Conservation (phyloP, 2,888 invertebrate genomes). For the Caenorhabditis macrosperma region DNA sequence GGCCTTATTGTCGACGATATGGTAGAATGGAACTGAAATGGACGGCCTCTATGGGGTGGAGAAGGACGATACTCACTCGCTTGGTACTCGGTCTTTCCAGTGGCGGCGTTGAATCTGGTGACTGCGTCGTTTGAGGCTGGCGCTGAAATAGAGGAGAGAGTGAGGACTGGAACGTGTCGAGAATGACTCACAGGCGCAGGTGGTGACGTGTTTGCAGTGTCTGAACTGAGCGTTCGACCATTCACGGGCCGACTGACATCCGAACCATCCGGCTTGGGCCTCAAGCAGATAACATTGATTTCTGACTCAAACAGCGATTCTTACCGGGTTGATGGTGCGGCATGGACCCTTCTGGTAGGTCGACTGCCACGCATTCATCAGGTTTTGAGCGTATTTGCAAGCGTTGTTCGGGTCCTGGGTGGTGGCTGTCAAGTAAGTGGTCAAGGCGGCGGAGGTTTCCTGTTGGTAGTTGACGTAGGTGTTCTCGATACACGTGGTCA, state of each 20-base stretch:
- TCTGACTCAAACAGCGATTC: neutral
- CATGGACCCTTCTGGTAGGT: slow-evolving; percentile 62
- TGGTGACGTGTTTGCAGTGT: slow-evolving; percentile 63
- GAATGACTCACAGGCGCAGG: slow-evolving; percentile 50
- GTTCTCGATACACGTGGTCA: slow-evolving; percentile 62
- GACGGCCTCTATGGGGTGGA: neutral
- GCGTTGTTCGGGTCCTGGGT: slow-evolving; percentile 55
- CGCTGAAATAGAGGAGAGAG: slow-evolving; percentile 19
- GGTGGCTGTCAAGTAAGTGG: slow-evolving; percentile 36
- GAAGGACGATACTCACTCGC: slow-evolving; percentile 26
- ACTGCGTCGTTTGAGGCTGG: slow-evolving; percentile 27
- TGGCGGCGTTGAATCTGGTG: slow-evolving; percentile 44
- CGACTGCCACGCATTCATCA: slow-evolving; percentile 63
- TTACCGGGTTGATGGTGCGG: slow-evolving; percentile 56
- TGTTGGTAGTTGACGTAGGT: slow-evolving; percentile 63
- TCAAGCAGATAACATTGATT: neutral
- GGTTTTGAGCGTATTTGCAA: slow-evolving; percentile 63
- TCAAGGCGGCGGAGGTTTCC: slow-evolving; percentile 36
- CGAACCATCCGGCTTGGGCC: slow-evolving; percentile 61
- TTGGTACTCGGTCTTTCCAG: slow-evolving; percentile 50
- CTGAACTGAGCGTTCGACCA: slow-evolving; percentile 65
- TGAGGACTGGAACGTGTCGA: neutral
- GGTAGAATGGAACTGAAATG: slow-evolving; percentile 43
- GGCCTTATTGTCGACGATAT: slow-evolving; percentile 45
- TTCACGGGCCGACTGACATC: slow-evolving; percentile 64